Percentiles rank a stretch among this genome's conserved stretches.
These are phyloP conservation scores for Stenodera caucasica DNA, from an alignment of 2,888 invertebrate species.

Conservation along the genomic window DNA sequence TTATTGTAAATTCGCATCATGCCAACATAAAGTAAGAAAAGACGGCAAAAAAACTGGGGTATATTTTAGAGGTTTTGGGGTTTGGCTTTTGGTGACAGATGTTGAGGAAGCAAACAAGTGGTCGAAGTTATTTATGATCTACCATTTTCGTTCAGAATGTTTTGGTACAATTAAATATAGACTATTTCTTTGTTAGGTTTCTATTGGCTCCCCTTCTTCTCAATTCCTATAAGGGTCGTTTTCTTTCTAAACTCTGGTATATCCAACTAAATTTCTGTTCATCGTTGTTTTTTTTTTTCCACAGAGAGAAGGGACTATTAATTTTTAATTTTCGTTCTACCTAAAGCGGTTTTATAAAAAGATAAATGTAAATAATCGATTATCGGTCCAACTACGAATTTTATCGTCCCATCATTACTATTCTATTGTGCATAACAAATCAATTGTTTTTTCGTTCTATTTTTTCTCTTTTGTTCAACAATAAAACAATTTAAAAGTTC, in stretches of 20 bases:
- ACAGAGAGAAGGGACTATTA: neutral
- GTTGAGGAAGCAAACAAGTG: conserved; percentile 54
- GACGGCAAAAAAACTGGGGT: conserved; percentile 22
- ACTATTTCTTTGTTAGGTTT: conserved; percentile 29
- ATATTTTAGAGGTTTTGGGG: conserved; percentile 10
- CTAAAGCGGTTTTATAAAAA: neutral
- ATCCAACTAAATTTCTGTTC: neutral
- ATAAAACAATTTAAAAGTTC: neutral
- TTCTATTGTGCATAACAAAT: no score
- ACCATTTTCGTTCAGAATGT: conserved; percentile 44
- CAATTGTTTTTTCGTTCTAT: no score
- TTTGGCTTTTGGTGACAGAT: conserved; percentile 45
- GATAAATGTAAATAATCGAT: neutral
- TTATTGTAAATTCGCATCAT: conserved; percentile 43
- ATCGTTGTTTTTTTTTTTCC: neutral
- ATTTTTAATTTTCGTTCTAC: neutral
- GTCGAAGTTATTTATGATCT: conserved; percentile 53
- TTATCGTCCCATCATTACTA: no score
- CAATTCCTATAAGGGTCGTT: conserved; percentile 9
- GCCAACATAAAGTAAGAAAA: conserved; percentile 36
- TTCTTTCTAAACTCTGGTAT: neutral
- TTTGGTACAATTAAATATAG: conserved; percentile 47
- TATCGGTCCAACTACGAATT: no score
- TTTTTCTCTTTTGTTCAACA: neutral
- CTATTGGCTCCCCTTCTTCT: neutral